Evolutionary conservation across 2,113 vertebrate species (phyloP), one percentile per base, ranked within the genome.

Genomic region (Dicerorhinus sumatrensis): DNA sequence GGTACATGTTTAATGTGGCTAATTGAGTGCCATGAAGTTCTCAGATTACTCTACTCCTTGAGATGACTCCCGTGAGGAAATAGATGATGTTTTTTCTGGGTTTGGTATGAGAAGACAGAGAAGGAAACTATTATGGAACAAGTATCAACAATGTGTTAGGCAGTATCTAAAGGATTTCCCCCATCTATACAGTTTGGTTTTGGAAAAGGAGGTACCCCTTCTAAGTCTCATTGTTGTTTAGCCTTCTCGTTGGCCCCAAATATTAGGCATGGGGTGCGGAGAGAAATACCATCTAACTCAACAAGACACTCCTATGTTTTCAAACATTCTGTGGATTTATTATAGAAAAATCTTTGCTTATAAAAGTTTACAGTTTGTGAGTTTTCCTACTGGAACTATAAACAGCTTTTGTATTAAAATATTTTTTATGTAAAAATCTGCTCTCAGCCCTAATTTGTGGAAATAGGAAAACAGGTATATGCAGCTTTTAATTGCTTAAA

Each of bases 371-470:
- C 20, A 88, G 14, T 54, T 91, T 96, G 20, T 79, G 51, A 18
- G 2, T 42, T 95, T 95, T 72, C 72, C 31, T 65, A 46, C 56
- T 51, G 36, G 9, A 91, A 70, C 25, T 92, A 29, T 76, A 86
- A 97, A 58, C 13, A 72, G 21, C 5, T 58, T 98, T 82, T 73
- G 7, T 48, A 60, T 63, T 93, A 73, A 91, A 82, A 86, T 65
- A 83, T 75, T 79, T 86, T 89, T 67, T 63, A 39, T 82, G 8
- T 89, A 79, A 91, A 94, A 85, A 93, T 58, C 56, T 88, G 39
- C 67, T 69, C 13, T 90, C 27, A 77, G n/a, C 12, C 62, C 69
- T 67, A 73, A 91, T 67, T 95, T 87, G 20, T 60, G 3, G 16
- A 89, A 96, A 69, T 79, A n/a, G 21, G 39, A 46, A 97, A 77